Conservation (phyloP, 2,888 invertebrate genomes). For the Diaprepes abbreviatus region DNA sequence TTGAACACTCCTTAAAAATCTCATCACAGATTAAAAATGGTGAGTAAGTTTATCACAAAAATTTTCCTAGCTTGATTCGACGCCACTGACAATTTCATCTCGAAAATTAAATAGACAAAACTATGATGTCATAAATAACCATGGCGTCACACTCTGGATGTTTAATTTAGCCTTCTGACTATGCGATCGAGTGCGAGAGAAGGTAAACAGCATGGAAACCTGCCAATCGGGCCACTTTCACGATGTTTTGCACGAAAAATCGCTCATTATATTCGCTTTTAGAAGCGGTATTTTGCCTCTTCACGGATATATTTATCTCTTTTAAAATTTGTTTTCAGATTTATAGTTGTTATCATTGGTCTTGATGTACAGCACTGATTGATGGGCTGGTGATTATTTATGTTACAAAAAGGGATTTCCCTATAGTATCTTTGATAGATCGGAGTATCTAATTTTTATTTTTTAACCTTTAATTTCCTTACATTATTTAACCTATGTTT, state of each 20-base stretch:
- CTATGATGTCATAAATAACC: conserved; percentile 33
- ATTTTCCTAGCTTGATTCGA: no score
- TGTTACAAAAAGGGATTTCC: no score
- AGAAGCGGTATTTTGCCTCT: neutral
- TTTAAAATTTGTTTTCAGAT: neutral
- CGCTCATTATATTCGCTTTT: conserved; percentile 6
- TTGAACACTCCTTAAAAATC: no score
- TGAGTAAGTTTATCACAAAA: no score
- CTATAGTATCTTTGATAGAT: no score
- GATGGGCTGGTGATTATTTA: no score
- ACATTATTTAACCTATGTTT: no score
- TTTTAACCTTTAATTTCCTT: no score
- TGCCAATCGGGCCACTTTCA: conserved; percentile 44
- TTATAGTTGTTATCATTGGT: no score
- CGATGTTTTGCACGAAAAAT: conserved; percentile 39
- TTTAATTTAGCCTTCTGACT: conserved; percentile 34
- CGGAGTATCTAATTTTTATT: no score
- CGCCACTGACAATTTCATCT: conserved; percentile 13
- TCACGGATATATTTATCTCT: neutral
- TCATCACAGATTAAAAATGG: no score
- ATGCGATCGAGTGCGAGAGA: conserved; percentile 29
- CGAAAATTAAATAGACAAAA: conserved; percentile 31
- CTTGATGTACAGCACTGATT: no score
- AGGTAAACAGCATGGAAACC: conserved; percentile 42
- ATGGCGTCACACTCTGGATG: conserved; percentile 25